Evolutionary conservation across 2,888 invertebrate genomes (phyloP), one percentile per base, ranked within the genome.

Genomic region (Microctonus brassicae): DNA sequence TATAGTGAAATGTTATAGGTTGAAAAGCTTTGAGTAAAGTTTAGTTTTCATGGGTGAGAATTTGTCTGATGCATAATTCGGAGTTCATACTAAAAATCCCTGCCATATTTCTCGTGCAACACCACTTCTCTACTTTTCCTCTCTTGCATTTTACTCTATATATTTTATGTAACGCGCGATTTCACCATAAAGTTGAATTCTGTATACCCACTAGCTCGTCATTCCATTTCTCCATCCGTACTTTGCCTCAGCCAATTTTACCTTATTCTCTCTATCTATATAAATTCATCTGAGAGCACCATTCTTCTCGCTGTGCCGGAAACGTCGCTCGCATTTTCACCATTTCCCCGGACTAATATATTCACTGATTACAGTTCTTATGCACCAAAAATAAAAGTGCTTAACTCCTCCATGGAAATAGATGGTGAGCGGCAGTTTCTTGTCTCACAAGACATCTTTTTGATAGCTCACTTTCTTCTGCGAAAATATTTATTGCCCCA

Each of bases 11-110:
- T 53, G 39, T 63, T 33, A 64, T 65, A 58, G 33, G 42, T 33
- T 68, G 55, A 11, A 75, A 80, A 78, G 79, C 80, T 81, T 77
- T 75, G 80, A 79, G 78, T 75, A 82, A 81, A 83, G 75, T 81
- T 82, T 78, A 81, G 76, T 80, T 82, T 80, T 82, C 81, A 81
- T 76, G 82, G 78, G 72, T 78, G 75, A 72, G 76, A 80, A 82
- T 83, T 83, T 83, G 80, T 82, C 81, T 78, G 78, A 77, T 76
- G 79, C 79, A 80, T 81, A 83, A 82, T 83, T 82, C 76, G 78
- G 76, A 80, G 80, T 81, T 80, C 77, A 80, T 83, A 79, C 73
- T 71, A 72, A 70, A 79, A 80, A 81, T 80, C 79, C 79, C 64
- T 69, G 65, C 72, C 75, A 76, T 81, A 79, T 80, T 82, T 81